Percentiles rank a stretch among this genome's conserved stretches.
phyloP scores from a whole-genome alignment of 2,113 vertebrate species.

The Melanotaenia duboulayi region DNA sequence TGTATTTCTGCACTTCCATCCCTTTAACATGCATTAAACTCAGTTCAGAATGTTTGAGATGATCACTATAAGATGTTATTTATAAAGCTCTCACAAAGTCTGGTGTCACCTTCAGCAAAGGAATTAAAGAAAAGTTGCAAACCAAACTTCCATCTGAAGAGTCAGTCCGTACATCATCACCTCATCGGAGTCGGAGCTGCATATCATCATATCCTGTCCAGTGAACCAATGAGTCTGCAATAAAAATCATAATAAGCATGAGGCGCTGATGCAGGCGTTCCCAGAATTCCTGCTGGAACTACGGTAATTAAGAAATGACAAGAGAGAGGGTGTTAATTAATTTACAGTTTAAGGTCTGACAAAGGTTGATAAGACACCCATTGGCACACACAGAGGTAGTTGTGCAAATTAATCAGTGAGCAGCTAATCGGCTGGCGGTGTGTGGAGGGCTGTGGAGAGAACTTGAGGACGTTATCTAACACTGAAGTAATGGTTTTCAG shows the following conservation, averaged over 20 bases:
- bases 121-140: not conserved
- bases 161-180: slow-evolving; percentile 8
- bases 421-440: slow-evolving; percentile 65
- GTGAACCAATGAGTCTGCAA: slow-evolving; percentile 48
- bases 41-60: too few relatives aligned
- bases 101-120: slow-evolving; percentile 25
- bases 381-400: slow-evolving; percentile 68
- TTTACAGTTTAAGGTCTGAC: slow-evolving; percentile 76
- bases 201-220: slow-evolving; percentile 42
- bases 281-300: slow-evolving; percentile 59
- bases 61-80: too few relatives aligned
- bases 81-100: not conserved
- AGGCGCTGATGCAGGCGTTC: slow-evolving; percentile 63
- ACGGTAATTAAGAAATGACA: slow-evolving; percentile 70
- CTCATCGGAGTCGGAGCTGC: slow-evolving; percentile 20
- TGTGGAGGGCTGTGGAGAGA: slow-evolving; percentile 16
- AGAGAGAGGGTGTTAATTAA: slow-evolving; percentile 74
- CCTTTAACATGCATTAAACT: too few relatives aligned
- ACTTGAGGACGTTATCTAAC: slow-evolving; percentile 62
- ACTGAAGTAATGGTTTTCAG: slow-evolving; percentile 46
- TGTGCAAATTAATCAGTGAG: slow-evolving; percentile 75
- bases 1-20: not conserved
- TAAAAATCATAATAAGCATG: slow-evolving; percentile 30
- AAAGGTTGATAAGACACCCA: slow-evolving; percentile 74
- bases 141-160: not conserved